Conservation (phyloP, 2,888 invertebrate species). For the Ormyrus thymus region DNA sequence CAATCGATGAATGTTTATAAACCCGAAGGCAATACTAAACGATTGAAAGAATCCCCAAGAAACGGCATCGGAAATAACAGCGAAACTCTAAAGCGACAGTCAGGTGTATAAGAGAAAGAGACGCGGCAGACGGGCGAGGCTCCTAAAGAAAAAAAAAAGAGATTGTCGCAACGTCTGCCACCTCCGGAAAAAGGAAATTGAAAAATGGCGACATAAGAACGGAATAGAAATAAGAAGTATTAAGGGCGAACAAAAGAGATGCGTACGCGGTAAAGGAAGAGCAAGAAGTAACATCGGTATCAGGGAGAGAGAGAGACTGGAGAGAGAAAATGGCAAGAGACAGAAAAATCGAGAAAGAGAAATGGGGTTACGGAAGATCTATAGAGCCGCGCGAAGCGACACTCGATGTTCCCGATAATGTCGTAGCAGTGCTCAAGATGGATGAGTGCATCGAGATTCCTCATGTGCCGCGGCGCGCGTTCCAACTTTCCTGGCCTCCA, state of each 20-base stretch:
- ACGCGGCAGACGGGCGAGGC: too few relatives aligned
- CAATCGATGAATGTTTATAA: too few relatives aligned
- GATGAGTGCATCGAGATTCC: slow-evolving; percentile 52
- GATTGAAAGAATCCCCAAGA: too few relatives aligned
- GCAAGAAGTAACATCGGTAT: slow-evolving; percentile 3
- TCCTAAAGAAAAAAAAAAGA: too few relatives aligned
- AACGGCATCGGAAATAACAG: too few relatives aligned
- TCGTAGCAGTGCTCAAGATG: slow-evolving; percentile 53
- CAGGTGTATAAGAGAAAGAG: too few relatives aligned
- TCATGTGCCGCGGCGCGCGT: not conserved
- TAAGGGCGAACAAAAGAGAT: slow-evolving; percentile 10
- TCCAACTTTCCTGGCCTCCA: slow-evolving; percentile 48
- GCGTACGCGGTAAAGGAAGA: slow-evolving; percentile 2
- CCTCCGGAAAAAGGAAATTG: slow-evolving; percentile 22
- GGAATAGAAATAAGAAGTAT: slow-evolving; percentile 31
- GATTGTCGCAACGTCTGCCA: too few relatives aligned
- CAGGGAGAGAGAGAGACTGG: not conserved
- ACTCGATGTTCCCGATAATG: slow-evolving; percentile 56
- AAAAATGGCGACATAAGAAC: slow-evolving; percentile 36
- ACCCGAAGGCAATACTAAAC: too few relatives aligned
- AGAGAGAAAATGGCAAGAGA: not conserved
- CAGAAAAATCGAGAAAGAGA: slow-evolving; percentile 23
- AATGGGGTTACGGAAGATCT: slow-evolving; percentile 55
- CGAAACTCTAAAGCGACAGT: too few relatives aligned
- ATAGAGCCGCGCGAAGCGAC: slow-evolving; percentile 51